These are phyloP conservation scores for Luscinia megarhynchos DNA, from an alignment of 2,797 vertebrate species.

Conservation along the genomic window DNA sequence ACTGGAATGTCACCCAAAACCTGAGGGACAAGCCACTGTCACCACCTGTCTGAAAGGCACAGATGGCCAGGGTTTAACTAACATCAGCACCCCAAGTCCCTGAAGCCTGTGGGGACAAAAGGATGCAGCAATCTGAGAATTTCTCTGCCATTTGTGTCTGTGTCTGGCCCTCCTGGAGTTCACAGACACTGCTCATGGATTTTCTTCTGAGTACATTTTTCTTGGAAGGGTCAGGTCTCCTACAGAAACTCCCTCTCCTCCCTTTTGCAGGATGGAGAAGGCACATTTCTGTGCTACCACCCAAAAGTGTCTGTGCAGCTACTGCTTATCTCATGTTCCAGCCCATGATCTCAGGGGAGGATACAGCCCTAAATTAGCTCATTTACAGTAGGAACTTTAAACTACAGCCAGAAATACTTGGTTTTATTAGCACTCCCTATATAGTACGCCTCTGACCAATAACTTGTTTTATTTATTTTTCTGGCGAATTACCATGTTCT, in stretches of 20 bases:
- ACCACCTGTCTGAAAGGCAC: neutral
- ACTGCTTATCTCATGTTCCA: constrained; percentile 63
- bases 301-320: constrained; percentile 51
- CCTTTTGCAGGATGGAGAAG: neutral
- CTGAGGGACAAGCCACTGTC: neutral
- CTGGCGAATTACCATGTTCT: constrained; percentile 59
- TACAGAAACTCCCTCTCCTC: neutral
- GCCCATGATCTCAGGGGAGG: constrained; percentile 38
- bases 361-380: constrained; percentile 64
- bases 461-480: constrained; percentile 60
- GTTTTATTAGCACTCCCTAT: constrained; percentile 61
- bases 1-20: neutral
- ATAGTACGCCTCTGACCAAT: constrained; percentile 57
- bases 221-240: neutral
- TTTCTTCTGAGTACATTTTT: neutral
- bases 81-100: neutral
- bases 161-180: neutral
- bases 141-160: neutral
- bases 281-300: constrained; percentile 18
- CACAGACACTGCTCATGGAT: neutral
- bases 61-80: neutral
- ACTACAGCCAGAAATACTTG: constrained; percentile 63
- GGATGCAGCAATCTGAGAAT: neutral
- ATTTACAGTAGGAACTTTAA: constrained; percentile 70
- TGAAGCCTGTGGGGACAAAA: neutral